Base-by-base conservation (phyloP, 2,888 invertebrate species). In the Gisinianus flammeolus region DNA sequence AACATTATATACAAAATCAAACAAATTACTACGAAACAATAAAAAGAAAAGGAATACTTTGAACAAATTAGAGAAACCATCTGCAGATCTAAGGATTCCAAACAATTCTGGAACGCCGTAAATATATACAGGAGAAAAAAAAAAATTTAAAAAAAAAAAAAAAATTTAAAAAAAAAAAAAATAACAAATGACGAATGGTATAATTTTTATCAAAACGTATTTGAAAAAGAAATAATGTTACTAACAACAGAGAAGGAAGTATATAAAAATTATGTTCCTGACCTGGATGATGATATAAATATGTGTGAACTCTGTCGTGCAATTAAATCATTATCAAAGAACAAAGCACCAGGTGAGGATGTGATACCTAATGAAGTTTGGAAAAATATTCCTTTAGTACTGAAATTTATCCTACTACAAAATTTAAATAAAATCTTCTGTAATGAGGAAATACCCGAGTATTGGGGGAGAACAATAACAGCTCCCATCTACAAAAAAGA, bases 401-500 rank as follows among this genome's bases (percentile, higher is more conserved):
- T n/a, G n/a, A n/a, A n/a, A n/a, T n/a, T n/a, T n/a, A n/a, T n/a
- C n/a, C n/a, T n/a, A n/a, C n/a, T n/a, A n/a, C n/a, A n/a, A n/a
- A n/a, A n/a, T n/a, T n/a, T n/a, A n/a, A n/a, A n/a, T n/a, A n/a
- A n/a, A n/a, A n/a, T n/a, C n/a, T n/a, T n/a, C n/a, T n/a, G n/a
- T n/a, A n/a, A n/a, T n/a, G n/a, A n/a, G n/a, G n/a, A n/a, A n/a
- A n/a, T n/a, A n/a, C n/a, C n/a, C n/a, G n/a, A n/a, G n/a, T n/a
- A n/a, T n/a, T n/a, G n/a, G n/a, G n/a, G n/a, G n/a, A n/a, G n/a
- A n/a, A n/a, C n/a, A n/a, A n/a, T n/a, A n/a, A n/a, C n/a, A n/a
- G 64, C 44, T 0, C 74, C 66, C 0, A n/a, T 66, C 5, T 44
- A 66, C 52, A 66, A 75, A 28, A 66, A 62, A 44, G 74, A 52